These are phyloP conservation scores for Cepaea nemoralis DNA, from an alignment of 1,140 invertebrate species.

Conservation along the genomic window DNA sequence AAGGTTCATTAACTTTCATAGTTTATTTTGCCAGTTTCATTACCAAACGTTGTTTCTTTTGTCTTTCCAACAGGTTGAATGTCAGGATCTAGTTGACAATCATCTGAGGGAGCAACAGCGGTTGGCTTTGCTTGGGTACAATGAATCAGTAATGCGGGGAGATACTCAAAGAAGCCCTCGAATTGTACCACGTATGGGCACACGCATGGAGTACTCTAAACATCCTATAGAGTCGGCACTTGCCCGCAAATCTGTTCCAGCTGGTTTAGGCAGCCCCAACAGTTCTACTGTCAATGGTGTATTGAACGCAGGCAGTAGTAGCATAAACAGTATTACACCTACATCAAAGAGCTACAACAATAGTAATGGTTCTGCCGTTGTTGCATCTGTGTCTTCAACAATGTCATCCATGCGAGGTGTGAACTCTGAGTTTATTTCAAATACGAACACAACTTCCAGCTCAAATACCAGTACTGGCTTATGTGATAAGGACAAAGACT, in stretches of 20 bases:
- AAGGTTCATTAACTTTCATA: not conserved
- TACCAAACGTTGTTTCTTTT: too few species aligned
- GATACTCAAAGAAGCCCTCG: conserved; percentile 63
- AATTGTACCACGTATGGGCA: conserved; percentile 73
- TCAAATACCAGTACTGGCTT: conserved; percentile 33
- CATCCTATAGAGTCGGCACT: conserved; percentile 43
- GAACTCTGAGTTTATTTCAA: conserved; percentile 29
- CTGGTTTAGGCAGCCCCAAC: not conserved
- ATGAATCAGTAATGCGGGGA: conserved; percentile 31
- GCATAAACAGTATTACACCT: not conserved
- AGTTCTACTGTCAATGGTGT: not conserved
- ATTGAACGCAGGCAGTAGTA: not conserved
- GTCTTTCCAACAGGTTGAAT: conserved; percentile 69
- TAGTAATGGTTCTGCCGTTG: not conserved
- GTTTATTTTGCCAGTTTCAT: too few species aligned
- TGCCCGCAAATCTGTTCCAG: conserved; percentile 19
- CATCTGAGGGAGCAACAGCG: conserved; percentile 58
- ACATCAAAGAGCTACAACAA: conserved; percentile 1
- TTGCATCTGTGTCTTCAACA: conserved; percentile 44
- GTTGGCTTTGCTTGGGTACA: conserved; percentile 29
- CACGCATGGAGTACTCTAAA: conserved; percentile 72
- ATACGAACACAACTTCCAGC: conserved; percentile 38
- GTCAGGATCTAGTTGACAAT: conserved; percentile 69
- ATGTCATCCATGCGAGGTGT: conserved; percentile 46
- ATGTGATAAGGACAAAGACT: conserved; percentile 56